Evolutionary conservation across 2,888 invertebrate genomes (phyloP).

Genomic region (Arenicola marina): DNA sequence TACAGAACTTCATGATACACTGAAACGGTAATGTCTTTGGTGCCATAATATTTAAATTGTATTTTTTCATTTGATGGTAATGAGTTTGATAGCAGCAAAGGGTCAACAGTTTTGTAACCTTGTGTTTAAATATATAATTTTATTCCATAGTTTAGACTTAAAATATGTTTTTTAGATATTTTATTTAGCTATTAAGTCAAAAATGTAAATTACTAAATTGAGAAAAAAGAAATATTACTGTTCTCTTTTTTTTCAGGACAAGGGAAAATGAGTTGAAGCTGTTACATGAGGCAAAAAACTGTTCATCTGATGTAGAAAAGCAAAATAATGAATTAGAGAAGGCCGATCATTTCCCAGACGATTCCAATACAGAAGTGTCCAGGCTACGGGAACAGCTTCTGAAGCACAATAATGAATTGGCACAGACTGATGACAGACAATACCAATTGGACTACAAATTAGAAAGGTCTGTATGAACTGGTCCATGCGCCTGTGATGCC

Average conservation of each 20-base stretch:
- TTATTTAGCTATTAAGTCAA: no score
- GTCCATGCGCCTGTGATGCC: no score
- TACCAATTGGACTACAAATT: slow-evolving; percentile 60
- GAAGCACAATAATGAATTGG: slow-evolving; percentile 55
- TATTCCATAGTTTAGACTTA: no score
- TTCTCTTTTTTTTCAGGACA: slow-evolving; percentile 6
- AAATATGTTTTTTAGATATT: no score
- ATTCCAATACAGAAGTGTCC: slow-evolving; percentile 55
- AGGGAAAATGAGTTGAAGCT: slow-evolving; percentile 54
- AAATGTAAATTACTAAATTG: background rate
- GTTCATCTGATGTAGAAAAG: slow-evolving; percentile 45
- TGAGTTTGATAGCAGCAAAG: no score
- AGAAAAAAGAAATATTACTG: background rate
- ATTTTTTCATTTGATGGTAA: no score
- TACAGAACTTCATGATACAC: slow-evolving; percentile 56
- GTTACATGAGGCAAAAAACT: slow-evolving; percentile 52
- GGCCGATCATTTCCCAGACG: slow-evolving; percentile 59
- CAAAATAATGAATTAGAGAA: slow-evolving; percentile 54
- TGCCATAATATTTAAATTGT: no score
- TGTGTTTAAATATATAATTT: no score
- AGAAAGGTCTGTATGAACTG: slow-evolving; percentile 56
- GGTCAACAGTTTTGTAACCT: no score
- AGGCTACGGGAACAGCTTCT: slow-evolving; percentile 56
- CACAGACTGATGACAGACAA: slow-evolving; percentile 55
- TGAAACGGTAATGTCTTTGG: slow-evolving; percentile 58